Evolutionary conservation across 37 sponge, comb jelly and placozoan genomes (phyloP).

Genomic region (Petrosia ficiformis): DNA sequence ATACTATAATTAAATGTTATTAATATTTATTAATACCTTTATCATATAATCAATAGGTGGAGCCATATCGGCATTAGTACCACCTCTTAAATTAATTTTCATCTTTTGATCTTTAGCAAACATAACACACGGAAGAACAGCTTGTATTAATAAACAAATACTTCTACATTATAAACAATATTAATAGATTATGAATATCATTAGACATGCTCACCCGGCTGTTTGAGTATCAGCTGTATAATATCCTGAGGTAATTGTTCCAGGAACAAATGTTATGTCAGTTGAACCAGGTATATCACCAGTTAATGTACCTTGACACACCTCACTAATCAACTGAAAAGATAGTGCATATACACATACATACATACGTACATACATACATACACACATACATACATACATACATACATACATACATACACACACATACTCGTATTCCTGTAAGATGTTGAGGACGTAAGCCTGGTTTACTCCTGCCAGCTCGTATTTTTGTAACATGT

Average conservation of each 20-base stretch:
- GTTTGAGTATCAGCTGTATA: slow-evolving; percentile 75
- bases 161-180: slow-evolving; percentile 42
- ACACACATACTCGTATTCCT: slow-evolving; percentile 41
- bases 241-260: slow-evolving; percentile 37
- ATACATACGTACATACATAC: slow-evolving; percentile 8
- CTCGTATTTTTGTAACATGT: slow-evolving; percentile 69
- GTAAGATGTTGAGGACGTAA: slow-evolving; percentile 92
- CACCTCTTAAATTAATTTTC: slow-evolving; percentile 65
- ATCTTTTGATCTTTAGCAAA: slow-evolving; percentile 52
- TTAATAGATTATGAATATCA: background rate
- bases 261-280: slow-evolving; percentile 66
- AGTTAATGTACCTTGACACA: slow-evolving; percentile 63
- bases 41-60: slow-evolving; percentile 86
- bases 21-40: slow-evolving; percentile 30
- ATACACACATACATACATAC: slow-evolving; percentile 8
- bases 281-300: slow-evolving; percentile 56
- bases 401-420: slow-evolving; percentile 7
- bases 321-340: slow-evolving; percentile 39
- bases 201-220: slow-evolving; percentile 67
- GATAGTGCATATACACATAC: background rate
- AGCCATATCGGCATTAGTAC: slow-evolving; percentile 94
- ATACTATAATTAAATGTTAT: background rate
- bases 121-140: slow-evolving; percentile 82
- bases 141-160: slow-evolving; percentile 79
- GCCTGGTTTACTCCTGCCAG: slow-evolving; percentile 84